A percentile compares a stretch with the other conserved stretches of the same genome.
phyloP scores from a whole-genome alignment of 1,140 invertebrate species.

The Paralvinella palmiformis region DNA sequence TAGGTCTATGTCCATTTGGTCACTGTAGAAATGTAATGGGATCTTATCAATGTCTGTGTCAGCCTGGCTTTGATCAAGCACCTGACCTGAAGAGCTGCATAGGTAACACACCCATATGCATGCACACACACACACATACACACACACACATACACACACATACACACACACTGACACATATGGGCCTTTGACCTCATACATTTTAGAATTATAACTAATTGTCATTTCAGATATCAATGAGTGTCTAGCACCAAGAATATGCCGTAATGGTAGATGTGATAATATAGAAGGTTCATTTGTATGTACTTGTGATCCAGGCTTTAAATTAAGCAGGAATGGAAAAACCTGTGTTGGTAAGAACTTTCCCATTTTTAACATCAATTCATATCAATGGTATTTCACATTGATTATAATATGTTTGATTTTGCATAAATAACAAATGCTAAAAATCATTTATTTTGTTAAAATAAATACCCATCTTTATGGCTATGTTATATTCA shows the following conservation, averaged over 20 bases:
- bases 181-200: neutral
- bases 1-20: constrained; percentile 73
- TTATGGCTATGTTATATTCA: too few species aligned
- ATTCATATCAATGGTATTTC: too few species aligned
- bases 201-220: neutral
- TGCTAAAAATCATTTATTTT: too few species aligned
- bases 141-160: neutral
- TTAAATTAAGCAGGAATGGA: constrained; percentile 53
- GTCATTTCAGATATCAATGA: constrained; percentile 67
- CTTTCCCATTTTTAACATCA: too few species aligned
- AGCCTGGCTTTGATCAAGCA: constrained; percentile 48
- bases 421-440: too few species aligned
- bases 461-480: too few species aligned
- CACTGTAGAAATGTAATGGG: constrained; percentile 37
- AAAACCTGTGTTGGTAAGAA: constrained; percentile 36
- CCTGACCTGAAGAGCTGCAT: constrained; percentile 62
- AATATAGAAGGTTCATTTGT: constrained; percentile 58
- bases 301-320: constrained; percentile 81
- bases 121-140: neutral
- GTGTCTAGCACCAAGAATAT: constrained; percentile 69
- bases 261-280: constrained; percentile 58
- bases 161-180: neutral
- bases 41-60: constrained; percentile 44
- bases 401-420: too few species aligned
- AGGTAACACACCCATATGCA: constrained; percentile 49